Evolutionary conservation across 2,888 invertebrate genomes (phyloP), one percentile per base, ranked within the genome.

Genomic region (Caenorhabditis afra): DNA sequence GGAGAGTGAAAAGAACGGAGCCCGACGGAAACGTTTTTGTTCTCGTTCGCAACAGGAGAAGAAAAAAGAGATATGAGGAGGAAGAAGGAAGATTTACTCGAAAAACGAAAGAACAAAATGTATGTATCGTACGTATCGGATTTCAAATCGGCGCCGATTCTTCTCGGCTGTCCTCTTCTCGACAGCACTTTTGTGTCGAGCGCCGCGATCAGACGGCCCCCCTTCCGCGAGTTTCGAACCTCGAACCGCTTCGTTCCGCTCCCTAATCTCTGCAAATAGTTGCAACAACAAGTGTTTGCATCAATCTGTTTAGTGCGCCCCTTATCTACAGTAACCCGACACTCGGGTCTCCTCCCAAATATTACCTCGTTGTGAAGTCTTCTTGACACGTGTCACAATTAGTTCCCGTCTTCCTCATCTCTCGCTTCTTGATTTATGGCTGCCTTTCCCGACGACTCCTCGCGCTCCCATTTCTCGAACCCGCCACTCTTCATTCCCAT

Each of bases 111-210:
- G 62, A 68, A 64, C 68, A 76, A 76, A 76, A 76, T 76, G 68
- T 76, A 76, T 76, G 75, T 76, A 76, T 76, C 76, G 76, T 76
- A 76, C 76, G 76, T 76, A 76, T 76, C 76, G 37, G 39, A 62
- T 76, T 76, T 68, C 76, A 64, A 67, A 67, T 61, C 67, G 45
- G 44, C 49, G 29, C 12, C n/a, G 53, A 55, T 41, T 53, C 50
- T 65, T 64, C 53, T 62, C 55, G 45, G 29, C 41, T 53, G 53
- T 53, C 70, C 41, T 45, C 35, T 29, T 52, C 59, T 59, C 59
- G 58, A 41, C 52, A 59, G 70, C 70, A 70, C 70, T 70, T 62
- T 70, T 52, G 70, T 65, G 16, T 39, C 49, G 16, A 16, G 47
- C 47, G n/a, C 12, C n/a, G 16, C 59, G n/a, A 22, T 45, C 16